Percentiles rank a stretch among this genome's conserved stretches.
phyloP scores from a whole-genome alignment of 2,888 invertebrate species.

The Drosophila leonis region DNA sequence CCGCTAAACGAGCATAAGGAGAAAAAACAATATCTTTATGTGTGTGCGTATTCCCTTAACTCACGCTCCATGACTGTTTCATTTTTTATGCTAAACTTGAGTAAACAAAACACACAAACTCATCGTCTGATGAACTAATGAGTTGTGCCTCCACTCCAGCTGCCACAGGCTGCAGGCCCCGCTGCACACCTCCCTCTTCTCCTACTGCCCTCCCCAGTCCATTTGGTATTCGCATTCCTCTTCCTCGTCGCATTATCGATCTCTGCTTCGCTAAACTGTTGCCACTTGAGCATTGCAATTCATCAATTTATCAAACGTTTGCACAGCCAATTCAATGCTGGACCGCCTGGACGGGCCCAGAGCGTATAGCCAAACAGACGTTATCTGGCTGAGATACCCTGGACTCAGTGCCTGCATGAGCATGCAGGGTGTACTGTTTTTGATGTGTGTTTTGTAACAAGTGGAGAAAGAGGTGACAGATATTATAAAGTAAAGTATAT shows the following conservation, averaged over 20 bases:
- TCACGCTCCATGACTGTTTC: slow-evolving; percentile 64
- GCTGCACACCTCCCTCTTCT: background rate
- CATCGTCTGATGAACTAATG: slow-evolving; percentile 63
- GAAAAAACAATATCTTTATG: slow-evolving; percentile 17
- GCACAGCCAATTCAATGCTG: slow-evolving; percentile 73
- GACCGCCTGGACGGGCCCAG: slow-evolving; percentile 26
- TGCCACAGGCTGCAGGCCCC: background rate
- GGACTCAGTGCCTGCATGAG: background rate
- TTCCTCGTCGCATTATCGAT: slow-evolving; percentile 54
- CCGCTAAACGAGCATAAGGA: slow-evolving; percentile 40
- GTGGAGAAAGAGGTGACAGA: background rate
- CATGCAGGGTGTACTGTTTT: background rate
- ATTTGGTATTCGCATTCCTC: background rate
- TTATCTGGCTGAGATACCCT: slow-evolving; percentile 25
- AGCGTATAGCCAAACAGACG: slow-evolving; percentile 31
- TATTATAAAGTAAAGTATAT: no score
- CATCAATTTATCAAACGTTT: slow-evolving; percentile 80
- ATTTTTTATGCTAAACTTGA: slow-evolving; percentile 74
- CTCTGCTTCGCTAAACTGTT: slow-evolving; percentile 70
- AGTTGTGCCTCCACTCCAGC: slow-evolving; percentile 55
- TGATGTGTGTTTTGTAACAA: background rate
- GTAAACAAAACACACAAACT: slow-evolving; percentile 61
- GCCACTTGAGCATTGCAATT: slow-evolving; percentile 78
- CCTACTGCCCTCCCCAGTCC: background rate
- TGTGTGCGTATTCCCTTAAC: slow-evolving; percentile 26